Evolutionary conservation across 2,797 vertebrate genomes (phyloP).

Genomic region (Halcyon badia): DNA sequence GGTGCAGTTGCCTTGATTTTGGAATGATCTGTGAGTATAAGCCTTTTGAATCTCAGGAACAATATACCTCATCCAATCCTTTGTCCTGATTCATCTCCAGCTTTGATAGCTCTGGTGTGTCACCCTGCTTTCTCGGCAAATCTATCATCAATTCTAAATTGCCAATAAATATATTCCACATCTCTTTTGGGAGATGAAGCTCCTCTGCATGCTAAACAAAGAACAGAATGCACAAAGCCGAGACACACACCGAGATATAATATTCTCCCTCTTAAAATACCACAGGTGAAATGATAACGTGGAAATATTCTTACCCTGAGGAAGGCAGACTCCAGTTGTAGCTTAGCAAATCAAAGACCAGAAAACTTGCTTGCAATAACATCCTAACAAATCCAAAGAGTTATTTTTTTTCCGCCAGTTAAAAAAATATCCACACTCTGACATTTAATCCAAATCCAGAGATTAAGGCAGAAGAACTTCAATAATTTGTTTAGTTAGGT

Average conservation of each 20-base stretch:
- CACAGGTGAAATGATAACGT: slow-evolving; percentile 54
- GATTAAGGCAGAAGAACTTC: slow-evolving; percentile 61
- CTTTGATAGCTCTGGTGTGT: slow-evolving; percentile 18
- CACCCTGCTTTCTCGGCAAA: slow-evolving; percentile 48
- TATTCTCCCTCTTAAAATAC: slow-evolving; percentile 45
- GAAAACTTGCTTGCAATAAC: slow-evolving; percentile 80
- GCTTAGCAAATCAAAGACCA: slow-evolving; percentile 81
- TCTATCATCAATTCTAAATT: slow-evolving; percentile 57
- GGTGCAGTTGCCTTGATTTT: slow-evolving; percentile 34
- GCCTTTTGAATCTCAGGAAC: slow-evolving; percentile 53
- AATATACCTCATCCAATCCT: slow-evolving; percentile 65
- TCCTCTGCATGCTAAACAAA: slow-evolving; percentile 58
- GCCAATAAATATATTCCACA: slow-evolving; percentile 55
- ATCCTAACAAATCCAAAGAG: slow-evolving; percentile 77
- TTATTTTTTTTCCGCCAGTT: slow-evolving; percentile 54
- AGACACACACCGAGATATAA: slow-evolving; percentile 7
- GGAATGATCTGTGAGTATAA: slow-evolving; percentile 34
- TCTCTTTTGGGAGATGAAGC: slow-evolving; percentile 45
- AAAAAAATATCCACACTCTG: slow-evolving; percentile 71
- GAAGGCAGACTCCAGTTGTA: slow-evolving; percentile 79
- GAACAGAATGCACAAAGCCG: slow-evolving; percentile 27
- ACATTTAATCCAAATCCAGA: slow-evolving; percentile 60
- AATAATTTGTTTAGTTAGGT: slow-evolving; percentile 72
- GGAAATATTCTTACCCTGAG: slow-evolving; percentile 81
- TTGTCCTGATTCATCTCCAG: slow-evolving; percentile 52